These are phyloP conservation scores for Myoxocephalus aenaeus DNA, from an alignment of 2,797 vertebrate genomes.

Conservation along the genomic window DNA sequence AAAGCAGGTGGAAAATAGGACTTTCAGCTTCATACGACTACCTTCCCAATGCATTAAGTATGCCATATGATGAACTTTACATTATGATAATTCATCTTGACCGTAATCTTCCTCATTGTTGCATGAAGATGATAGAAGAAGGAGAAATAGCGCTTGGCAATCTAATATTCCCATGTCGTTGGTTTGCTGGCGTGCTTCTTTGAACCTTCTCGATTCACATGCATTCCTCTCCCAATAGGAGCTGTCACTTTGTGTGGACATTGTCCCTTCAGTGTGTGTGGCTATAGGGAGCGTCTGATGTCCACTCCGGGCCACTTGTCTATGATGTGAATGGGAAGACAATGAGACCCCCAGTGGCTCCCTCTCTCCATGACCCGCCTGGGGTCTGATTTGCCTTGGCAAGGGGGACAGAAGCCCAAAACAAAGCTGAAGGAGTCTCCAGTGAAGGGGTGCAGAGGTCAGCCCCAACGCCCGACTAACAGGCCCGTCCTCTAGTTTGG, in stretches of 20 bases:
- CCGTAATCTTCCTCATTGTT: constrained; percentile 72
- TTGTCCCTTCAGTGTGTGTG: constrained; percentile 83
- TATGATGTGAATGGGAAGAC: constrained; percentile 89
- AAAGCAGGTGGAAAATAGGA: constrained; percentile 35
- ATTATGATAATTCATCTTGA: constrained; percentile 62
- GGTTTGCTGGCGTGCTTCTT: constrained; percentile 76
- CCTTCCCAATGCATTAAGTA: constrained; percentile 56
- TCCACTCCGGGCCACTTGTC: constrained; percentile 86
- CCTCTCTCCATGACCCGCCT: constrained; percentile 78
- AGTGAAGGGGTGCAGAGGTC: constrained; percentile 82
- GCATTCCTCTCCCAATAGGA: constrained; percentile 89
- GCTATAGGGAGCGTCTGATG: constrained; percentile 83
- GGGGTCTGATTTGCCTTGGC: constrained; percentile 86
- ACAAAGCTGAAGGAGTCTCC: constrained; percentile 85
- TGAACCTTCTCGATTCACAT: constrained; percentile 82
- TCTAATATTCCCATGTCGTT: constrained; percentile 79
- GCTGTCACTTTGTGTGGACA: constrained; percentile 87
- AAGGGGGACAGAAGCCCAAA: constrained; percentile 83
- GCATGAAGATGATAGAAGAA: constrained; percentile 60
- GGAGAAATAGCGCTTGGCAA: constrained; percentile 72
- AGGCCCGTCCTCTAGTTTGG: constrained; percentile 83
- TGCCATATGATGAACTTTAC: constrained; percentile 51
- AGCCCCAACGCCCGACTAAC: constrained; percentile 80
- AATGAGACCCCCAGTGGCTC: constrained; percentile 86
- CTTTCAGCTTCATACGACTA: constrained; percentile 29